Base-by-base conservation (phyloP, 2,888 invertebrate species). In the Ophraella communa region DNA sequence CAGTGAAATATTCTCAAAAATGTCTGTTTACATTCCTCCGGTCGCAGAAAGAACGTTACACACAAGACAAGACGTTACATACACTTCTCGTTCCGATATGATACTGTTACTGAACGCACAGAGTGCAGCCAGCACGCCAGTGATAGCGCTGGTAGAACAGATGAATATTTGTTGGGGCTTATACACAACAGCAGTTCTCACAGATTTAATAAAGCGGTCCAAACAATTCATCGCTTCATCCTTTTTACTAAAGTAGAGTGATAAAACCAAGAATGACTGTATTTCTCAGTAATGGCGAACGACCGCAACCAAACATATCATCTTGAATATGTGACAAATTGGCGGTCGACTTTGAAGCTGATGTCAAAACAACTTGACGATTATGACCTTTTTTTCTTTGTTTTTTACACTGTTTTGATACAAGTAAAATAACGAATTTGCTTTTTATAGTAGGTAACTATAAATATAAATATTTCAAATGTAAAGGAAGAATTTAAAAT, bases 11-110 rank as follows among this genome's bases (percentile, higher is more conserved):
- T 47, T 47, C 47, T 47, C 21, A 51, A 51, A 51, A 51, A 27
- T 51, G 5, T 47, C 47, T 47, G 21, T 47, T 47, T 51, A 51
- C 49, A 51, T 51, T 51, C 49, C 49, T 7, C 49, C 49, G 49
- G 49, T 27, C 45, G 27, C 49, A 51, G 18, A 14, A 24, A 51
- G 27, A 51, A 24, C 27, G 49, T 14, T 39, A 27, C 10, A 24
- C 49, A 2, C n/a, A n/a, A n/a, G n/a, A 51, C 10, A 27, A 51
- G 21, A 51, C 49, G 27, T 30, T 51, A 4, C 27, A 17, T 14
- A 51, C 24, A 51, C 49, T 24, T 27, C 49, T 51, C 49, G 17
- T 51, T 51, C 17, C 49, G 49, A 23, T 17, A 24, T 27, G 23
- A 51, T 27, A 51, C 49, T 51, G 49, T 45, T 39, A 45, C 45